Conservation (phyloP, 2,797 vertebrate genomes). For the Bryconaethiops microstoma region DNA sequence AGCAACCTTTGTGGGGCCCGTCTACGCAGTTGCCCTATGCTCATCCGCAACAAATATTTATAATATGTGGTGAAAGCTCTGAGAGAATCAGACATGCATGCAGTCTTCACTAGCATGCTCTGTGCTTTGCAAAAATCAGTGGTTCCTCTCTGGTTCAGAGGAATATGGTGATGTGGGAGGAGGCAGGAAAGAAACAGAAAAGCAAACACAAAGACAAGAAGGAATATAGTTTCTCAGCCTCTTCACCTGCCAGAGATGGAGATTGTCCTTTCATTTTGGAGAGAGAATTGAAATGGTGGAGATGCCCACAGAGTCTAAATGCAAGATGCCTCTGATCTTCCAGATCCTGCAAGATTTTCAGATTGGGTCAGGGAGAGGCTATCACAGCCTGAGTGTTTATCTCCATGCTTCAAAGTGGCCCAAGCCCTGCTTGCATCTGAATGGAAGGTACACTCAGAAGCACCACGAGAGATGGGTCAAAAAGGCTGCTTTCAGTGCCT, state of each 20-base stretch:
- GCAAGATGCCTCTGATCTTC: conserved; percentile 22
- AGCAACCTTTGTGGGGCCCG: background rate
- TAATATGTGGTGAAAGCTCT: background rate
- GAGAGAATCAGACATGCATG: background rate
- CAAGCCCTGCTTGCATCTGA: conserved; percentile 4
- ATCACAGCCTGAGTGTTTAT: conserved; percentile 27
- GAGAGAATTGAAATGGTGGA: background rate
- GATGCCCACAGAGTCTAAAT: conserved; percentile 35
- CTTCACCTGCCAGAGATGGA: background rate
- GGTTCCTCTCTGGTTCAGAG: background rate
- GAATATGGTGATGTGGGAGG: background rate
- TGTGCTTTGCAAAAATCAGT: conserved; percentile 6
- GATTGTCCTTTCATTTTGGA: conserved; percentile 5
- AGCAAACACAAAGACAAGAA: conserved; percentile 29
- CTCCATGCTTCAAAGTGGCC: conserved; percentile 8
- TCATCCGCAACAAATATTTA: conserved; percentile 29
- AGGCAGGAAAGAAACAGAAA: background rate
- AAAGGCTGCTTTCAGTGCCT: background rate
- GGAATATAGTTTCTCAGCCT: background rate
- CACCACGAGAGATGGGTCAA: background rate
- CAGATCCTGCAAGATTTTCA: background rate
- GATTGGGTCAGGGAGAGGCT: conserved; percentile 12
- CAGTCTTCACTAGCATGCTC: background rate
- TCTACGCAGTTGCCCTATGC: background rate
- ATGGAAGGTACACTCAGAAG: background rate